Evolutionary conservation across 2,888 invertebrate species (phyloP), one percentile per base, ranked within the genome.

Genomic region (Asteroscopus sphinx): DNA sequence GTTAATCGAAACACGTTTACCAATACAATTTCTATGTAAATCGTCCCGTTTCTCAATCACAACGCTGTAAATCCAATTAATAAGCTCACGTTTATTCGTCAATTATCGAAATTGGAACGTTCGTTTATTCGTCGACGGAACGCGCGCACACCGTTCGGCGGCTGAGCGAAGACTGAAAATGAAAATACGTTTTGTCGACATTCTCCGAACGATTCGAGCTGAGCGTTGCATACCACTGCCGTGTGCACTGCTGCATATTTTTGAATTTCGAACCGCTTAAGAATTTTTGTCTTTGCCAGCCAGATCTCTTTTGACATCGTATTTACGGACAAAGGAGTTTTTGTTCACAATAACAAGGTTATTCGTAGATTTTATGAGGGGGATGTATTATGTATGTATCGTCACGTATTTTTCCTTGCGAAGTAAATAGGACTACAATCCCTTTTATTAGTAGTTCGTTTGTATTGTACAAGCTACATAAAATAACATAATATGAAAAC

Each of bases 71-170:
- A 77, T 67, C 73, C 76, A 76, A 77, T 76, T 76, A 77, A 75
- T 77, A 76, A 64, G 54, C 52, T 72, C 76, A 67, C 78, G 76
- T 75, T 75, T 61, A 69, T 70, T 60, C 70, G 73, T 60, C 67
- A 76, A 72, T 77, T 77, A 65, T 72, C 76, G 66, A 37, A 54
- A 66, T 66, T 45, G 60, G 57, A 66, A 13, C 60, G 52, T 26
- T 37, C 35, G 44, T 49, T 49, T 40, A 21, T 30, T n/a, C 13
- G 49, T 6, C 45, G 15, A 21, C 16, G 65, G 42, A 25, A 63
- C 52, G 52, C 72, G 68, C 58, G 57, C 57, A 35, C 47, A 36
- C 64, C 26, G 44, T 39, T 26, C 61, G 59, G 52, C 52, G 59
- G 53, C 53, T 42, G 57, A 70, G 46, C 45, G 60, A 47, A 41